Conservation (phyloP, 2,888 invertebrate species). For the Tipula unca region DNA sequence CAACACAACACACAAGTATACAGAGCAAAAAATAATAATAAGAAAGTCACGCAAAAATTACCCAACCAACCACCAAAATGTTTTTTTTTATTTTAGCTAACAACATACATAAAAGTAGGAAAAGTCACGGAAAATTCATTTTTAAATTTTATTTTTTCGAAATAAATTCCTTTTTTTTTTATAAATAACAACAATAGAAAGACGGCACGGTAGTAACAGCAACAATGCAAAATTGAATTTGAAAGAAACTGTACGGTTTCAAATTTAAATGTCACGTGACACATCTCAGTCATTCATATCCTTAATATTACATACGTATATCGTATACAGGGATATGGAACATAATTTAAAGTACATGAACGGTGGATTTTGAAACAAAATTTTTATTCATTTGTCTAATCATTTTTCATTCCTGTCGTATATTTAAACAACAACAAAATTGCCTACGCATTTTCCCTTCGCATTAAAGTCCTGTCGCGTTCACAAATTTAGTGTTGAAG, state of each 20-base stretch:
- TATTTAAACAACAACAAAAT: no score
- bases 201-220: neutral
- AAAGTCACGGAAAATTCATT: conserved; percentile 14
- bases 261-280: neutral
- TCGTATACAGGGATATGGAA: neutral
- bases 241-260: neutral
- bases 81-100: neutral
- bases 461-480: neutral
- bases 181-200: neutral
- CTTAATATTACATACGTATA: neutral
- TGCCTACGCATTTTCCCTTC: neutral
- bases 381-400: neutral
- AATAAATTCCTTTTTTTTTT: neutral
- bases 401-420: neutral
- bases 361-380: neutral
- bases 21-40: neutral
- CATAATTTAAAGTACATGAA: neutral
- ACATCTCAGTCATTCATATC: neutral
- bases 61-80: neutral
- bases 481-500: neutral
- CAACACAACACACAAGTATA: neutral
- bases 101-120: neutral
- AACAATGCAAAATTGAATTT: neutral
- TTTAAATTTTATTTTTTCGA: neutral
- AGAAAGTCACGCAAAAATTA: neutral